phyloP scores from a whole-genome alignment of 2,113 vertebrate genomes.

The Laticauda laticaudata region DNA sequence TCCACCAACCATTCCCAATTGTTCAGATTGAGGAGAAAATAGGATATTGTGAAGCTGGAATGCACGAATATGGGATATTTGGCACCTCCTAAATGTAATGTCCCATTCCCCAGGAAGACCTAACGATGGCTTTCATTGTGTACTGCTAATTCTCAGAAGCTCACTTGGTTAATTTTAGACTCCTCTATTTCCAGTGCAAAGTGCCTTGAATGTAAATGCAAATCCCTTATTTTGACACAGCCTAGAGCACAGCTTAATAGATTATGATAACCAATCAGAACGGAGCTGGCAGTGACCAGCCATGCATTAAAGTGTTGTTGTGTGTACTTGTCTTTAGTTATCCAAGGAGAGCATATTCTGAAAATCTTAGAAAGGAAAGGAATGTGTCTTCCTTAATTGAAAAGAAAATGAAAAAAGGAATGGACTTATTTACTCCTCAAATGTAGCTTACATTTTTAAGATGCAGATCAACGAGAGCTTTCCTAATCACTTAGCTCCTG shows the following conservation, averaged over 20 bases:
- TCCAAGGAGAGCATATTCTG: slow-evolving; percentile 54
- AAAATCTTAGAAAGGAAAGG: slow-evolving; percentile 61
- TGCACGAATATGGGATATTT: background rate
- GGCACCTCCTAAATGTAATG: background rate
- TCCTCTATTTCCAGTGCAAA: background rate
- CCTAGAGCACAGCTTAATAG: slow-evolving; percentile 6
- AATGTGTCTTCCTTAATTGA: slow-evolving; percentile 66
- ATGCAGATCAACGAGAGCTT: slow-evolving; percentile 54
- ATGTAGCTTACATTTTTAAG: slow-evolving; percentile 61
- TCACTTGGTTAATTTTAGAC: background rate
- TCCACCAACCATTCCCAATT: background rate
- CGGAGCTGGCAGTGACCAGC: background rate
- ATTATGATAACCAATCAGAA: slow-evolving; percentile 10
- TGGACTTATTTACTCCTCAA: slow-evolving; percentile 61
- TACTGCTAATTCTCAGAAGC: background rate
- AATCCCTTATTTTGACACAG: background rate
- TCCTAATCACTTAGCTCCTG: slow-evolving; percentile 69
- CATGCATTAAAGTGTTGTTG: slow-evolving; percentile 31
- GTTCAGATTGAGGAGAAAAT: background rate
- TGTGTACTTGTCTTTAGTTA: slow-evolving; percentile 56
- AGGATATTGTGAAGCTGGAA: background rate
- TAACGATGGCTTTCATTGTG: background rate
- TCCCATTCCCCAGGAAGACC: background rate
- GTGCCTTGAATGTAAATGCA: background rate
- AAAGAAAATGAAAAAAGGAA: slow-evolving; percentile 58